Evolutionary conservation across 2,888 invertebrate genomes (phyloP).

Genomic region (Andrena praecox): DNA sequence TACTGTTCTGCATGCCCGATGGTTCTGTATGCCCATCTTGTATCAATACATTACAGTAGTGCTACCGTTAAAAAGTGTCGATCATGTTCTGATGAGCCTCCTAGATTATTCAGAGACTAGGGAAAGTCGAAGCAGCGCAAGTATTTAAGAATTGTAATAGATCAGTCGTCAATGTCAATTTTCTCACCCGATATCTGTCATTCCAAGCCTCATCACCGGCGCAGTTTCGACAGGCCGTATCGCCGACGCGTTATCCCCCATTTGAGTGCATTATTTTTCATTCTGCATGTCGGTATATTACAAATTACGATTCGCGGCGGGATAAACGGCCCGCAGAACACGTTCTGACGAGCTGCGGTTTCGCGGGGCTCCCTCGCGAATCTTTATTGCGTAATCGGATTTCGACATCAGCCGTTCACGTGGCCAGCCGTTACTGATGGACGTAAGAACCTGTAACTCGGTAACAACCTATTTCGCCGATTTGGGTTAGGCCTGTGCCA

Average conservation of each 20-base stretch:
- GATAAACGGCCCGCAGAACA: constrained; percentile 27
- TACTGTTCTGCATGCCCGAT: no score
- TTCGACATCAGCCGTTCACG: constrained; percentile 40
- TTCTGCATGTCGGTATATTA: constrained; percentile 32
- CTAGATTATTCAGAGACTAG: background rate
- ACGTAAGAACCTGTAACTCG: constrained; percentile 39
- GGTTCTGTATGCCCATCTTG: no score
- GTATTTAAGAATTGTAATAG: background rate
- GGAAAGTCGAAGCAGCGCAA: background rate
- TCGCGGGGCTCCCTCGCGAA: constrained; percentile 29
- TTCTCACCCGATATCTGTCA: constrained; percentile 28
- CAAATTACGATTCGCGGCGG: constrained; percentile 45
- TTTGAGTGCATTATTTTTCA: constrained; percentile 33
- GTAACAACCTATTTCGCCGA: constrained; percentile 26
- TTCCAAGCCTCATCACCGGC: constrained; percentile 6
- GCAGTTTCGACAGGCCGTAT: constrained; percentile 23
- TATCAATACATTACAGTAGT: no score
- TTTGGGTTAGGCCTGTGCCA: background rate
- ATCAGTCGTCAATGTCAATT: background rate
- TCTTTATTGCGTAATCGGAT: constrained; percentile 51
- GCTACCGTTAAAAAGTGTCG: no score
- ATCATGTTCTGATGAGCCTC: no score
- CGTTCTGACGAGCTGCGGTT: constrained; percentile 6
- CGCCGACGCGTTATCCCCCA: constrained; percentile 24
- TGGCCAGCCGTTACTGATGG: constrained; percentile 8